Percentiles rank a stretch among this genome's conserved stretches.
Conservation (phyloP, 2,797 vertebrate genomes). For the Ara ararauna region DNA sequence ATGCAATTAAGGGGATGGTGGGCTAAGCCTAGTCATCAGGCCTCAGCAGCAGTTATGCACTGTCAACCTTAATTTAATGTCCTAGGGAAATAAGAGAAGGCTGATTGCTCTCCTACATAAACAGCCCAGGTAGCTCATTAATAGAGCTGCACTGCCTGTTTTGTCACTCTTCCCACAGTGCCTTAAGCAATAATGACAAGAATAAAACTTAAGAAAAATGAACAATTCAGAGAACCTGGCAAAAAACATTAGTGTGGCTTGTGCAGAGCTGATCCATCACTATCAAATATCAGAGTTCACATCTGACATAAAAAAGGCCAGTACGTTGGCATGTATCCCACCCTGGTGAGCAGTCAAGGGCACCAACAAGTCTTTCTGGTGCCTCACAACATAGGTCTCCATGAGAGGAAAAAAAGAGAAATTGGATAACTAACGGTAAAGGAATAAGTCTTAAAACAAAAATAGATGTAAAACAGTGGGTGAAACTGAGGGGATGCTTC, state of each 20-base stretch:
- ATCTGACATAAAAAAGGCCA: neutral
- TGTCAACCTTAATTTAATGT: slow-evolving; percentile 36
- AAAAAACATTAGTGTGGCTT: neutral
- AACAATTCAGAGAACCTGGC: slow-evolving; percentile 1
- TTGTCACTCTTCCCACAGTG: neutral
- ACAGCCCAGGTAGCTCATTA: slow-evolving; percentile 33
- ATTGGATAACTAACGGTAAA: neutral
- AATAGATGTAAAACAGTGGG: neutral
- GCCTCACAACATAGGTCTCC: neutral
- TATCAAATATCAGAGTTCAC: neutral
- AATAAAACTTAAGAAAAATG: slow-evolving; percentile 25
- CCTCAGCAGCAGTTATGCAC: neutral
- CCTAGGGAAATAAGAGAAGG: neutral
- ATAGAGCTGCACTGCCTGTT: neutral
- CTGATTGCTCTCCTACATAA: neutral
- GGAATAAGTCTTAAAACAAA: neutral
- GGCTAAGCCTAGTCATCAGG: neutral
- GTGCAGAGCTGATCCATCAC: neutral
- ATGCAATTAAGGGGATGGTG: neutral
- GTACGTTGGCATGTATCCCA: neutral
- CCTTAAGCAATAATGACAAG: neutral
- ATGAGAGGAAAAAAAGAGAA: neutral
- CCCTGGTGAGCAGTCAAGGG: neutral
- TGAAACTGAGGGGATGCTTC: neutral
- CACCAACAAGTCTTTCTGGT: neutral